Evolutionary conservation across 2,888 invertebrate species (phyloP), one percentile per base, ranked within the genome.

Genomic region (Brenthis daphne): DNA sequence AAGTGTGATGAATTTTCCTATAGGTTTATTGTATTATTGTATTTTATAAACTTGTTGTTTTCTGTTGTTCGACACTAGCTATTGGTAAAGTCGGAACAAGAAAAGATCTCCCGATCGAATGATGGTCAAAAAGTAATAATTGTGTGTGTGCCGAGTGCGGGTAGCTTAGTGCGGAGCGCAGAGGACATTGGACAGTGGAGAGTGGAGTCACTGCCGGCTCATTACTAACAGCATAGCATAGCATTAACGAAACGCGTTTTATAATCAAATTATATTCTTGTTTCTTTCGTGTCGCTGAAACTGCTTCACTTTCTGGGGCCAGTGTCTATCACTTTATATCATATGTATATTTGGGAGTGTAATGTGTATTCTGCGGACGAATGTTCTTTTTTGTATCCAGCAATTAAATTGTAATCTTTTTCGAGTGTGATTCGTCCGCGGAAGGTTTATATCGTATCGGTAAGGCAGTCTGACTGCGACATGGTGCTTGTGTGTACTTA

Each of bases 401-500:
- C 69, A 57, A 67, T 58, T 58, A 64, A 65, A 57, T 55, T 64
- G 68, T 55, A 57, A 51, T 65, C 70, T 58, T 60, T 20, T 61
- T 20, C 13, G 63, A 48, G 16, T 47, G 29, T 16, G 65, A 67
- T 76, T 74, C 77, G 79, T 76, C 77, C 73, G 80, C 75, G 82
- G 85, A 76, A 75, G 71, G 82, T 77, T 75, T 81, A 79, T 78
- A 80, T 76, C 64, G 69, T 82, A 80, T 78, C 76, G 79, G 80
- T 79, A 77, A 75, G 83, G 90, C 90, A 90, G 90, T 90, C 14
- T 83, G 83, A 90, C 90, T 90, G 90, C 89, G 75, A 80, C 79
- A 81, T 88, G 91, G 91, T 92, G 91, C 90, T 91, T 85, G 88
- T 81, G 82, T 86, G 90, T 92, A 91, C 91, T 92, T 92, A 92